Evolutionary conservation across 2,113 vertebrate species (phyloP), one percentile per base, ranked within the genome.

Genomic region (Dipodomys stephensi): DNA sequence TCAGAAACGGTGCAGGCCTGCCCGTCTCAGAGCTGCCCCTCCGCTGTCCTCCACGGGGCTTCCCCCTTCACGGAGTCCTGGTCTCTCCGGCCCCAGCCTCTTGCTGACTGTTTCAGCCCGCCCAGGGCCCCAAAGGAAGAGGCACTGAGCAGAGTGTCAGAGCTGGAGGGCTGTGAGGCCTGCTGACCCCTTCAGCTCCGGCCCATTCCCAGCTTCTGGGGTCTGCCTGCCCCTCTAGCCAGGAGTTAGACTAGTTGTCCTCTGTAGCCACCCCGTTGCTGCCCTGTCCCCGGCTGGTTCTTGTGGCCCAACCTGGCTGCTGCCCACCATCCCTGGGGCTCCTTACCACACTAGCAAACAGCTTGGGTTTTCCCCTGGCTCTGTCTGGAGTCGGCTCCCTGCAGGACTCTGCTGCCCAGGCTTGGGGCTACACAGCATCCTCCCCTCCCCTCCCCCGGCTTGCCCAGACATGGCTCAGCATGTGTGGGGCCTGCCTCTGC

Each of bases 231-330:
- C 20, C 6, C 23, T 72, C 44, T 8, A 20, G 73, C 9, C 11
- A 0, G 19, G 32, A 23, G 32, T 60, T 30, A 13, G 10, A 10
- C 25, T 0, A 3, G n/a, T 22, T 79, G 35, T 20, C 20, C 2
- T 57, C 44, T 16, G 39, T 62, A 13, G 2, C 25, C 25, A 11
- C 79, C 60, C 60, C 13, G 1, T 49, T 13, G 23, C 44, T 18
- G 4, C 25, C 11, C 19, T 9, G 22, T 9, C 68, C 68, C 15
- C 73, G 27, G 30, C 8, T 12, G 11, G 3, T 79, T 64, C 19
- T 64, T 12, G 15, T 74, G 27, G 39, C 18, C 12, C 9, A 4
- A 8, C 22, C 35, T 62, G 28, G 3, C 22, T 71, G 44, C 7
- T 18, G 78, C 44, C 10, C n/a, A 20, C 67, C 15, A 3, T 32